These are phyloP conservation scores for Mesorhabditis sp. DNA, from an alignment of 2,888 invertebrate species.

Conservation along the genomic window DNA sequence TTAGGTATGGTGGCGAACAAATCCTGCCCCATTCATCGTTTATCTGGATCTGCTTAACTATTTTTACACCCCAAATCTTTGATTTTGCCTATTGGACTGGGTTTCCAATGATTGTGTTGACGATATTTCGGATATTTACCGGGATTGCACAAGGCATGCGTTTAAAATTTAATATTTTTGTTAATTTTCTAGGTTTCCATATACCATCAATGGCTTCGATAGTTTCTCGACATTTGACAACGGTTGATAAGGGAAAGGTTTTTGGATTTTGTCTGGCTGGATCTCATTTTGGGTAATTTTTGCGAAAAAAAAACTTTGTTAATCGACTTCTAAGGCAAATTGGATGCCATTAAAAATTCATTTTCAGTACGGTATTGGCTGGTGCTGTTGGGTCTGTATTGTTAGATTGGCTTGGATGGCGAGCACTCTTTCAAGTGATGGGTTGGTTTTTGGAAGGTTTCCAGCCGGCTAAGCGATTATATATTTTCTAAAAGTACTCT, in stretches of 20 bases:
- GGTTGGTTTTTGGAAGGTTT: constrained; percentile 59
- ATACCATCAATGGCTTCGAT: constrained; percentile 72
- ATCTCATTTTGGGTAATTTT: constrained; percentile 59
- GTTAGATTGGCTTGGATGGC: constrained; percentile 70
- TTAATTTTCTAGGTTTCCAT: constrained; percentile 64
- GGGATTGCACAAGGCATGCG: constrained; percentile 67
- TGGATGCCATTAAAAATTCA: constrained; percentile 44
- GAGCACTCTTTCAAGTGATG: constrained; percentile 68
- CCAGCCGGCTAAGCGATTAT: background rate
- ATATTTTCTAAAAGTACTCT: constrained; percentile 9
- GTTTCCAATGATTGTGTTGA: constrained; percentile 64
- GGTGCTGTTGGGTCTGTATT: constrained; percentile 71
- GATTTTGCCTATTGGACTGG: constrained; percentile 62
- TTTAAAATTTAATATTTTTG: constrained; percentile 3
- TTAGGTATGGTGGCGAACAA: constrained; percentile 66
- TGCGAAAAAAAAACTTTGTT: background rate
- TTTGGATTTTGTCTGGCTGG: constrained; percentile 71
- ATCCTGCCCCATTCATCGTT: constrained; percentile 68
- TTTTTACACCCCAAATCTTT: constrained; percentile 54
- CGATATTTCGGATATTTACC: constrained; percentile 67
- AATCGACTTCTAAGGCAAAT: too few relatives aligned
- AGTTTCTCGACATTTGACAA: constrained; percentile 68
- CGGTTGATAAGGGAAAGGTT: constrained; percentile 69
- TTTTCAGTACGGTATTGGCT: constrained; percentile 68
- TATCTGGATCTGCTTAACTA: constrained; percentile 55